Base-by-base conservation (phyloP, 2,113 vertebrate genomes). In the Callospermophilus lateralis region DNA sequence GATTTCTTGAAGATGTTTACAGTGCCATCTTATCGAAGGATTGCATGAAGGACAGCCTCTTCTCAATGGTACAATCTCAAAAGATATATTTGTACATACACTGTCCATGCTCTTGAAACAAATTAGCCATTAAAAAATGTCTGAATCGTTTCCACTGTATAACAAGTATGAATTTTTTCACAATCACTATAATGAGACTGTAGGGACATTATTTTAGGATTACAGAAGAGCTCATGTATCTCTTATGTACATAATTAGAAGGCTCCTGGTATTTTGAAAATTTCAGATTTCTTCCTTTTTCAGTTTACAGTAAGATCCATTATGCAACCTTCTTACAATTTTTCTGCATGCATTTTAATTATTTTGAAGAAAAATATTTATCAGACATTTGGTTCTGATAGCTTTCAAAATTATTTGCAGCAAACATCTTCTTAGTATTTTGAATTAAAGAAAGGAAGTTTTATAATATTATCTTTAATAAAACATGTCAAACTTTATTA, bases 1-100 rank as follows among this genome's bases (percentile, higher is more conserved):
- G 99, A 98, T 99, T 99, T 99, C 99, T 99, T 97, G 99, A 99
- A 99, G 99, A 99, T 95, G 99, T 99, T 96, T 99, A 99, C 98
- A 99, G 98, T 88, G 99, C 99, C 26, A 98, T 98, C 92, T 98
- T 99, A 97, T 98, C 99, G 28, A 99, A 98, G 98, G 99, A 98
- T 80, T 99, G 68, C 99, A 98, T 42, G 98, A 99, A 98, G 99
- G 99, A 98, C 99, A 99, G 97, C 99, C 99, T 95, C 99, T 99
- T 97, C 99, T 99, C 97, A 99, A 99, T 6, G 99, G 99, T 99
- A 99, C 96, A 97, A 92, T 97, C 95, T 86, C 93, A 74, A 24
- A 97, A 97, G 94, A 83, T 17, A 34, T 72, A 16, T 48, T 90
- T 91, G 39, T 76, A 28, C 68, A 61, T 80, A 10, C 30, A n/a